Evolutionary conservation across 2,113 vertebrate genomes (phyloP), one percentile per base, ranked within the genome.

Genomic region (Aegypius monachus): DNA sequence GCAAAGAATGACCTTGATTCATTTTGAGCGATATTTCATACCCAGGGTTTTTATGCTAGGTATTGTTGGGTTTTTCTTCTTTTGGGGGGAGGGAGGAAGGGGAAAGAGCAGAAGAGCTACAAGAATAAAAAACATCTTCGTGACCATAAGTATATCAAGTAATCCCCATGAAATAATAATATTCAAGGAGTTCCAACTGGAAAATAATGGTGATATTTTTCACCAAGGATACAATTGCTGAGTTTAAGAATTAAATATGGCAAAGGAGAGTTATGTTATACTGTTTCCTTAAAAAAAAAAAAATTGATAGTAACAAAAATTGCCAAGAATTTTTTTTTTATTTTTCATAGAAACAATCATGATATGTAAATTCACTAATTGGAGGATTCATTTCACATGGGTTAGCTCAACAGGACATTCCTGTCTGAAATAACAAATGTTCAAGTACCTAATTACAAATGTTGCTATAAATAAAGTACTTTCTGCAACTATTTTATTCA

Each of bases 381-480:
- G 93, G 75, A 90, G 85, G 86, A 93, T 86, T 92, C 62, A 74
- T 36, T 95, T 94, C 80, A 66, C 42, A 74, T 56, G 70, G 55
- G 62, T 90, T 93, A 88, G 62, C 90, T 86, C 92, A 86, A 94
- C 88, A 95, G 87, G 96, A 95, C 92, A 78, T 90, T 92, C 84
- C 82, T 90, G 40, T 81, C 71, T 96, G 62, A 96, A 97, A 85
- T 81, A 95, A 94, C 31, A 90, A 96, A 90, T 68, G 67, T 84
- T 94, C 85, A 90, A 96, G 91, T 32, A 94, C 32, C 77, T 92
- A 94, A 94, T 96, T 97, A 93, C 66, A 91, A 94, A 90, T 58
- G 90, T 67, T 97, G 47, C 92, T 93, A 92, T 94, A 95, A 91
- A 97, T 97, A 96, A 88, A 85, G 88, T 85, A 95, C 71, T 96